Evolutionary conservation across 1,140 invertebrate species (phyloP), one percentile per base, ranked within the genome.

Genomic region (Calosoma granatense): DNA sequence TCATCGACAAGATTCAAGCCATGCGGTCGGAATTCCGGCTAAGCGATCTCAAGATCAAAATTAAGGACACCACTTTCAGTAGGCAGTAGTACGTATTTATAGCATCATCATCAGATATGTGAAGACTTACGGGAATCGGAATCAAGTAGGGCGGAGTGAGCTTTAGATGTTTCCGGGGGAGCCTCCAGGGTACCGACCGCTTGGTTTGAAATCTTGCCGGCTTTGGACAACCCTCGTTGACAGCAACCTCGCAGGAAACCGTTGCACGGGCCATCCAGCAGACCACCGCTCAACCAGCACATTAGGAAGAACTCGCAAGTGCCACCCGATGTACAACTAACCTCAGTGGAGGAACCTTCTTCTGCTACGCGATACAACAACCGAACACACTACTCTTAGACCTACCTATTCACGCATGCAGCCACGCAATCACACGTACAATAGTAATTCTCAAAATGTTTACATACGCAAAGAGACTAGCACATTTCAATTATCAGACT

Each of bases 271-370:
- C 87, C 88, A 67, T 92, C 88, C 65, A 94, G 80, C 59, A 92
- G 79, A 58, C 92, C 92, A 60, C 90, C 89, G 47, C 86, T 82
- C 78, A 94, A 83, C 92, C 91, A 94, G 75, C 91, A 94, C 69
- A 87, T 84, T 63, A 94, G 78, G 78, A 94, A 93, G 77, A 94
- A 94, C 76, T 94, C 90, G 72, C 92, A 95, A 61, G 81, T 87
- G 43, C 88, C 87, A 63, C 87, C 87, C 66, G 79, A 75, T 54
- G 76, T 75, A 68, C 79, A 78, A 68, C 75, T 74, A 64, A 70
- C 73, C 63, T 72, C 22, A 39, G 36, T 11, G 9, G 14, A 17
- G 53, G 53, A 22, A 54, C 15, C 51, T 57, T 23, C n/a, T 52
- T 51, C 20, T 30, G 15, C 17, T 53, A 53, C 51, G 20, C 20